These are phyloP conservation scores for Scaeva pyrastri DNA, from an alignment of 2,888 invertebrate genomes.

Conservation along the genomic window DNA sequence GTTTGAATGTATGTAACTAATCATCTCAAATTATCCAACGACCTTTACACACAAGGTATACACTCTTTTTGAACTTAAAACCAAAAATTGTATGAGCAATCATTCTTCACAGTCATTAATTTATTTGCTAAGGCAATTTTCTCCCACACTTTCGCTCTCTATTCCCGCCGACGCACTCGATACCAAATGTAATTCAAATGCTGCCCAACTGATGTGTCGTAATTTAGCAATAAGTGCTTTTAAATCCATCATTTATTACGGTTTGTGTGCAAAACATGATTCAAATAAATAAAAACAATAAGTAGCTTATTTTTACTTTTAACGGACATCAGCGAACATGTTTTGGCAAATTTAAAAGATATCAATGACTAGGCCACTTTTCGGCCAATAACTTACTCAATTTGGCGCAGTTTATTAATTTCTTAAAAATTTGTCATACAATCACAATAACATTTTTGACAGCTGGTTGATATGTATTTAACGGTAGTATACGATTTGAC, in stretches of 20 bases:
- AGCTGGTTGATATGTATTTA: slow-evolving; percentile 33
- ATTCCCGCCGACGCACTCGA: slow-evolving; percentile 23
- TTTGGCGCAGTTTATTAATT: slow-evolving; percentile 10
- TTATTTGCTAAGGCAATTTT: slow-evolving; percentile 44
- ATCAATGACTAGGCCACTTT: background rate
- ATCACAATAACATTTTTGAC: slow-evolving; percentile 39
- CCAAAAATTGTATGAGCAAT: slow-evolving; percentile 40
- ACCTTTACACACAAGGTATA: slow-evolving; percentile 31
- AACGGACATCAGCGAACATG: slow-evolving; percentile 13
- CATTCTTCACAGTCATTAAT: slow-evolving; percentile 33
- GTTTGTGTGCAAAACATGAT: slow-evolving; percentile 8
- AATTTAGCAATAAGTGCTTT: slow-evolving; percentile 41
- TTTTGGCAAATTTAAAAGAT: slow-evolving; percentile 33
- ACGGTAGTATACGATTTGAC: slow-evolving; percentile 13
- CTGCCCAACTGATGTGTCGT: slow-evolving; percentile 43
- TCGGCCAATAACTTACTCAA: slow-evolving; percentile 11
- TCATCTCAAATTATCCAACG: slow-evolving; percentile 26
- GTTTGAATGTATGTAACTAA: slow-evolving; percentile 5
- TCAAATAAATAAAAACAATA: slow-evolving; percentile 34
- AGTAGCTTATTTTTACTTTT: background rate
- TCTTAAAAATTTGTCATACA: slow-evolving; percentile 28
- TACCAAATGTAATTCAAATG: slow-evolving; percentile 46
- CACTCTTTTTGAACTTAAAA: slow-evolving; percentile 37
- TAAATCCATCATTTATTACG: slow-evolving; percentile 22
- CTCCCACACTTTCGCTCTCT: slow-evolving; percentile 71